These are phyloP conservation scores for Troilus luridus DNA, from an alignment of 2,888 invertebrate species.

Conservation along the genomic window DNA sequence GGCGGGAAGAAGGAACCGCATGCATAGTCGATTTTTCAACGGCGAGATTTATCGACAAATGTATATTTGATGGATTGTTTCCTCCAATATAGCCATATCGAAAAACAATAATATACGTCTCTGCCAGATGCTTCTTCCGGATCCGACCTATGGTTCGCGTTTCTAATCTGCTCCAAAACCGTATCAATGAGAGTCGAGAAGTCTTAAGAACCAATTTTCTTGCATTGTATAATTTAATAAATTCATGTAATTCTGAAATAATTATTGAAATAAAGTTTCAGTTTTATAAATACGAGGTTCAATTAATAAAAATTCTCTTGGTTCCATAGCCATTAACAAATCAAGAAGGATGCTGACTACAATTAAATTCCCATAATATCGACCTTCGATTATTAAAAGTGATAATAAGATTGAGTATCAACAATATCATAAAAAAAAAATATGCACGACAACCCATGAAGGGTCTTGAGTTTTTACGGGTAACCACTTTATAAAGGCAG, in stretches of 20 bases:
- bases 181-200: not conserved
- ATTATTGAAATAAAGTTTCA: not conserved
- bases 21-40: constrained; percentile 49
- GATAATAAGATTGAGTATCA: too few relatives aligned
- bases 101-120: constrained; percentile 41
- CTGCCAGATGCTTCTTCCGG: not conserved
- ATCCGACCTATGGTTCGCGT: not conserved
- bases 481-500: too few relatives aligned
- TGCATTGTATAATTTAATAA: not conserved
- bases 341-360: too few relatives aligned
- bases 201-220: not conserved
- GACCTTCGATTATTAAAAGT: too few relatives aligned
- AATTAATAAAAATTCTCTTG: too few relatives aligned
- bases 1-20: not conserved
- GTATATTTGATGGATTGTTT: constrained; percentile 55
- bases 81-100: constrained; percentile 39
- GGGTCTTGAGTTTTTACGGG: too few relatives aligned
- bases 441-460: too few relatives aligned
- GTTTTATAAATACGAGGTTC: too few relatives aligned
- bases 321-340: too few relatives aligned
- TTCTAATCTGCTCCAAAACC: not conserved
- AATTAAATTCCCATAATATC: too few relatives aligned
- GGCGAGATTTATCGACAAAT: constrained; percentile 47
- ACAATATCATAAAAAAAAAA: too few relatives aligned
- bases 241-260: not conserved